Evolutionary conservation across 1,140 invertebrate genomes (phyloP).

Genomic region (Trichonephila clavata): DNA sequence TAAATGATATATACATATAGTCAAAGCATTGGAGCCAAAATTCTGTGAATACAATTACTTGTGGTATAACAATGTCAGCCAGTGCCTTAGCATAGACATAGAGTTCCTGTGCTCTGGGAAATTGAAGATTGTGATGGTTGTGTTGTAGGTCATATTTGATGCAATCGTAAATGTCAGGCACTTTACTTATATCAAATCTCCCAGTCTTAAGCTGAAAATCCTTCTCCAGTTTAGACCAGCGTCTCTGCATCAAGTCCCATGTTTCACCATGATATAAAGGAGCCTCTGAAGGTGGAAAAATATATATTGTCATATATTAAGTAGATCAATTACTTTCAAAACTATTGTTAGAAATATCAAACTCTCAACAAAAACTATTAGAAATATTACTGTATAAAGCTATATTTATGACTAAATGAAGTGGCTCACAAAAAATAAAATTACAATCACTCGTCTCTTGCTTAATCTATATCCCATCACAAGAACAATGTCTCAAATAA

Average conservation of each 20-base stretch:
- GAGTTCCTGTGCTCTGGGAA: constrained; percentile 95
- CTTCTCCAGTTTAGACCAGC: constrained; percentile 99
- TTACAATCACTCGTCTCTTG: too few relatives aligned
- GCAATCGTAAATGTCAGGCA: constrained; percentile 99
- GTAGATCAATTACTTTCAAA: too few relatives aligned
- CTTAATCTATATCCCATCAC: too few relatives aligned
- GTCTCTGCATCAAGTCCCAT: constrained; percentile 98
- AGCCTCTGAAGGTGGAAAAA: constrained; percentile 84
- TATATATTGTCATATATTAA: too few relatives aligned
- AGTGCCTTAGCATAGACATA: constrained; percentile 97
- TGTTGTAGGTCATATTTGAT: constrained; percentile 99
- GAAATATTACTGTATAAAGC: too few relatives aligned
- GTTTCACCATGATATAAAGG: constrained; percentile 98
- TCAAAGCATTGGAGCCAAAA: too few relatives aligned
- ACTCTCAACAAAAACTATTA: too few relatives aligned
- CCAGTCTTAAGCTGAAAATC: constrained; percentile 96
- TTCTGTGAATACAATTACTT: constrained; percentile 83
- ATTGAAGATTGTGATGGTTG: constrained; percentile 96
- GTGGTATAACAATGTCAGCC: constrained; percentile 99
- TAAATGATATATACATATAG: too few relatives aligned
- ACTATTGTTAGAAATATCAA: too few relatives aligned
- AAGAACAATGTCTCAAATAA: too few relatives aligned
- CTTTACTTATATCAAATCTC: constrained; percentile 98
- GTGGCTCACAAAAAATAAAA: too few relatives aligned
- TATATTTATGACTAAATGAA: too few relatives aligned